Evolutionary conservation across 1,140 invertebrate species (phyloP), one percentile per base, ranked within the genome.

Genomic region (Drosophila asahinai): DNA sequence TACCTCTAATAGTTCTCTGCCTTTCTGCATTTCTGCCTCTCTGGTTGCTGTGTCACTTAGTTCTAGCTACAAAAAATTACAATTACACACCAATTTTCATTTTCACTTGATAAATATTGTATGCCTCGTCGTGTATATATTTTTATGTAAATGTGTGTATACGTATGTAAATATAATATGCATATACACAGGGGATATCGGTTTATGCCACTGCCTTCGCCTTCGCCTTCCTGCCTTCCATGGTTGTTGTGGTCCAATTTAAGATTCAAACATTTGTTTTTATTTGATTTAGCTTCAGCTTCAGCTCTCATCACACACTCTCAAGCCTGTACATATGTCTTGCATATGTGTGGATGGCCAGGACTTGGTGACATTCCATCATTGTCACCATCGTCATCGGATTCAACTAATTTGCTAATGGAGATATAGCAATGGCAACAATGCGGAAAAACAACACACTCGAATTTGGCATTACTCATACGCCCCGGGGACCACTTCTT

Each of bases 191-290:
- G 60, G 36, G 33, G 36, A 54, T 52, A 49, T 80, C 57, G 22
- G 61, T 42, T 40, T 40, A 64, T 54, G 45, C 59, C 72, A 52
- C 45, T 51, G 54, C 25, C 63, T 25, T 25, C 22, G 54, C 25
- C 63, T 25, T 25, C 22, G 22, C 22, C 22, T 55, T 64, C 27
- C 51, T 19, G 14, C 36, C 36, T 38, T 51, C 67, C 48, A 47
- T 54, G 48, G 55, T 74, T 74, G 80, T 54, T 72, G 67, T 87
- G 83, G 83, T 87, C 83, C 84, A 77, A 83, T 89, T 86, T 83
- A 43, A 70, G 70, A 82, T 86, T 86, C 40, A 55, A 86, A 73
- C 47, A 52, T 76, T 71, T 30, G 49, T 68, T 77, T 77, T 68
- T 48, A 77, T 87, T 83, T 83, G 72, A 71, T 87, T 83, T 75